Conservation (phyloP, 2,888 invertebrate species). For the Adela reaumurella region DNA sequence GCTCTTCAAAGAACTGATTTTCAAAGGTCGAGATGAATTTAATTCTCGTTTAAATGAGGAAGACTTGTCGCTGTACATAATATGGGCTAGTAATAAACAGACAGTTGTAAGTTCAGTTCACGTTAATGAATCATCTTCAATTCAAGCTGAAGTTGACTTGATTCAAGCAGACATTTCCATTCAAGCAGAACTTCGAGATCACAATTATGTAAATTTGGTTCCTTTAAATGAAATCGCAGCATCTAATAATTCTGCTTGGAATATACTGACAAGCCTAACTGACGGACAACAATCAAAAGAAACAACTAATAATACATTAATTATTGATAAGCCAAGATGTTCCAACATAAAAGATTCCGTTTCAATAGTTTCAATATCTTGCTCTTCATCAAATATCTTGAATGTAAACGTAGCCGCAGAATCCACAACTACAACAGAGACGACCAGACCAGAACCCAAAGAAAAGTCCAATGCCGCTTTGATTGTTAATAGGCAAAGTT, state of each 20-base stretch:
- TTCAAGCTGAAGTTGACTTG: slow-evolving; percentile 1
- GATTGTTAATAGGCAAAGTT: slow-evolving; percentile 9
- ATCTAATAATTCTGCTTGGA: slow-evolving; percentile 5
- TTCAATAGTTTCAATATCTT: slow-evolving; percentile 8
- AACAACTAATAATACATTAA: slow-evolving; percentile 8
- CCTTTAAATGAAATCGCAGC: slow-evolving; percentile 4
- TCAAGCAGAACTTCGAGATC: slow-evolving; percentile 4
- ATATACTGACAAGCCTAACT: slow-evolving; percentile 6
- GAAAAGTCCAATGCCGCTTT: slow-evolving; percentile 6
- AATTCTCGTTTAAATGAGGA: slow-evolving; percentile 7
- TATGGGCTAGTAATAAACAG: slow-evolving; percentile 14
- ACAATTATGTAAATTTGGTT: slow-evolving; percentile 1
- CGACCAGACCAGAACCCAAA: slow-evolving; percentile 8
- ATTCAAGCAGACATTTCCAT: slow-evolving; percentile 7
- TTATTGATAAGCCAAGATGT: slow-evolving; percentile 8
- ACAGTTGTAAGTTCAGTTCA: slow-evolving; percentile 1
- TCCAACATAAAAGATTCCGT: slow-evolving; percentile 6
- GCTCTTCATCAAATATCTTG: slow-evolving; percentile 5
- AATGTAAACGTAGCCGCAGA: slow-evolving; percentile 3
- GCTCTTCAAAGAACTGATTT: slow-evolving; percentile 12
- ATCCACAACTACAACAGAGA: slow-evolving; percentile 7
- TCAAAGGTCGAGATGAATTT: slow-evolving; percentile 9
- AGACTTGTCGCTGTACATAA: slow-evolving; percentile 8
- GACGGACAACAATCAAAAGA: slow-evolving; percentile 3
- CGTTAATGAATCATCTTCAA: slow-evolving; percentile 3